Base-by-base conservation (phyloP, 2,113 vertebrate species). In the Rhabdomys dilectus region DNA sequence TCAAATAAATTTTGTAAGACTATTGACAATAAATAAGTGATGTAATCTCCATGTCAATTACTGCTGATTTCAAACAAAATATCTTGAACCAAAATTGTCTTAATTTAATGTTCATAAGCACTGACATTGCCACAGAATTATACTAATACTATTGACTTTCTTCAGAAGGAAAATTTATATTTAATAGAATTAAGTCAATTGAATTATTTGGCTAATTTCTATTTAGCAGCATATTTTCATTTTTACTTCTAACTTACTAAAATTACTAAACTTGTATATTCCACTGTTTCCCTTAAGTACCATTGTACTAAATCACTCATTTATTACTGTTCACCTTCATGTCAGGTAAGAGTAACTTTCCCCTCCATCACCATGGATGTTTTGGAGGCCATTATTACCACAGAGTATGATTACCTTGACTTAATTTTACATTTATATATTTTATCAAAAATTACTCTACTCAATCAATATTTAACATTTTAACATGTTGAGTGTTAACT, bases 171-270 rank as follows among this genome's bases (percentile, higher is more conserved):
- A 81, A 73, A 16, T 36, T 39, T 15, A 42, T 64, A 19, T 64
- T 64, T 16, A 22, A 16, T 34, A 87, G 19, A 72, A 81, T 86
- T 73, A 77, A 73, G 1, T 66, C 7, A 68, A 81, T 94, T 95
- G 51, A 94, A 75, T 81, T 75, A 29, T 75, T 80, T 58, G 48
- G 81, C 13, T 42, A 87, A 48, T 60, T 93, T 88, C 2, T 82
- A 81, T 80, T 93, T 84, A 78, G n/a, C 85, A 76, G 36, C 42
- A 88, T 80, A 85, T 91, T 75, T 3, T 26, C 42, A 76, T 29
- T n/a, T 88, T 86, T 45, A 93, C 81, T 96, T 94, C 36, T 77
- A 45, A 62, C 4, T 81, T 96, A 45, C 26, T 93, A 94, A 93
- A 95, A 84, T 45, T 26, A 58, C 84, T 96, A 68, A 68, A 68